Base-by-base conservation (phyloP, 92 coral and sea anemone species). In the Porites evermanni region DNA sequence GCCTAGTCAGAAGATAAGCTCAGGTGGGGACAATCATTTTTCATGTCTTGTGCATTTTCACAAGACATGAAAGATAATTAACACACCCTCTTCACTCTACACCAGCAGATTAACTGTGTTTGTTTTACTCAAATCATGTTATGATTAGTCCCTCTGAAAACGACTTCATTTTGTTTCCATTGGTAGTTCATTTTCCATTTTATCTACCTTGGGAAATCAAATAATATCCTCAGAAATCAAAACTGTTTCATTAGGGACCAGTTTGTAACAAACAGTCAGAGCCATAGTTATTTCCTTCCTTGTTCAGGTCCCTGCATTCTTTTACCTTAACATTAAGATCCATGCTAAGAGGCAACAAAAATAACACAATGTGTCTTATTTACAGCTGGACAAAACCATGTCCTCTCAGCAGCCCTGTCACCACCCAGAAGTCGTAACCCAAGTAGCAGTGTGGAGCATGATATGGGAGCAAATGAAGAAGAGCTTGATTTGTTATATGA, bases 401-500 rank as follows among this genome's bases (percentile, higher is more conserved):
- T 84, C 10, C 74, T 88, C 0, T 72, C 91, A 14, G 75, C 91
- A 20, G 86, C 91, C 11, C 67, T 84, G 19, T 90, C 98, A 12
- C 94, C 98, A 20, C 91, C 95, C n/a, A 89, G 88, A 87, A 90
- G 95, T 79, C 88, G 78, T 29, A 90, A 93, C 77, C 94, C 92
- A 14, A 93, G 94, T 73, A 56, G 44, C 63, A 76, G 91, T 64
- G 88, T 81, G 14, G 86, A 89, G 1, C 94, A 90, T 21, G 80
- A 81, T 19, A 63, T 71, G 6, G 47, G 6, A 38, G 78, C 77
- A 20, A 74, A 64, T 54, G 99, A 96, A 53, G 79, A 81, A 64
- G 99, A 97, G 78, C 90, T 97, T 1, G 99, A 97, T 88, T 86
- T 97, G 80, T 85, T 97, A 8, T 97, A 97, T 53, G 99, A 97